Conservation (phyloP, 2,113 vertebrate genomes). For the Pitta sordida region DNA sequence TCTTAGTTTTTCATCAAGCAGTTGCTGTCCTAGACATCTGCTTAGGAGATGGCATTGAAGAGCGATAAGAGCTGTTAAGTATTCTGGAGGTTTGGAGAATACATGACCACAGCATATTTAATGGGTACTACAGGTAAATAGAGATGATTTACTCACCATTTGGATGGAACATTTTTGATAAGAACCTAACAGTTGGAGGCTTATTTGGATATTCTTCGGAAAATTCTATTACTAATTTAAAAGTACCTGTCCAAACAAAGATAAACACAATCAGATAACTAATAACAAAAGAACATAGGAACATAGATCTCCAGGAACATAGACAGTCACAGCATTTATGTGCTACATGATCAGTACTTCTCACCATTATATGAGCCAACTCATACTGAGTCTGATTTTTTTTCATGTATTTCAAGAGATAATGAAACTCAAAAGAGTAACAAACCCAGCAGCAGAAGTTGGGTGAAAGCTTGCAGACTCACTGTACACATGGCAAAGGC, state of each 20-base stretch:
- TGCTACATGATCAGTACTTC: background rate
- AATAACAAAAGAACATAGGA: background rate
- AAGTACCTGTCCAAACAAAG: conserved; percentile 84
- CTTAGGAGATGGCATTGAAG: background rate
- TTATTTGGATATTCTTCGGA: conserved; percentile 99
- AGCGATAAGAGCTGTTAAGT: background rate
- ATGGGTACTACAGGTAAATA: background rate
- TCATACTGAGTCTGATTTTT: background rate
- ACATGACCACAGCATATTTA: background rate
- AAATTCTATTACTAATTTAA: conserved; percentile 99
- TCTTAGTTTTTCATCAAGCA: conserved; percentile 5
- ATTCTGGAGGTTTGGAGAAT: background rate
- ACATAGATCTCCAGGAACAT: background rate
- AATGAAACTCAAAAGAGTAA: background rate
- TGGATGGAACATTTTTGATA: conserved; percentile 99
- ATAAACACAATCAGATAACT: background rate
- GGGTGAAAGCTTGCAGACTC: background rate
- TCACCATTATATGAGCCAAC: background rate
- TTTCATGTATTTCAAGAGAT: background rate
- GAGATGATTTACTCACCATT: conserved; percentile 84
- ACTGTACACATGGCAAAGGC: background rate
- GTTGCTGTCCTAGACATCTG: background rate
- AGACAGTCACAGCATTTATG: background rate
- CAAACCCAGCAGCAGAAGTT: background rate
- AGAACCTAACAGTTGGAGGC: conserved; percentile 97